Evolutionary conservation across 2,797 vertebrate genomes (phyloP).

Genomic region (Garrulus glandarius): DNA sequence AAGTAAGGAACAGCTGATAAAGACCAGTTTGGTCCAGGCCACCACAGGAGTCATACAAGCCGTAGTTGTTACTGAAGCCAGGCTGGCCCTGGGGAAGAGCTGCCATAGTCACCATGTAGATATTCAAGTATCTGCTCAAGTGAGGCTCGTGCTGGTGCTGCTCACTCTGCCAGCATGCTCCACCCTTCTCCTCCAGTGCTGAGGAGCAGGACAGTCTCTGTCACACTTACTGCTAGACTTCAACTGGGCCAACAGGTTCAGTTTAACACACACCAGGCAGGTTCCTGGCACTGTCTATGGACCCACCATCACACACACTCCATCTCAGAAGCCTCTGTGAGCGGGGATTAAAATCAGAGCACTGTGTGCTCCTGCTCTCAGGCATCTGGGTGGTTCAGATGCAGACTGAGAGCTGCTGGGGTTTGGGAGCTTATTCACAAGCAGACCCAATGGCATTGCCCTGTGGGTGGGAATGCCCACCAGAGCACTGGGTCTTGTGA

Average conservation of each 20-base stretch:
- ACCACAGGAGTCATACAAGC: neutral
- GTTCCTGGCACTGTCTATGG: neutral
- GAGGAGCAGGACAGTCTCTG: neutral
- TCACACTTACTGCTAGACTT: neutral
- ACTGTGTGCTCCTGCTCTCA: neutral
- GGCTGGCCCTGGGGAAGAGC: neutral
- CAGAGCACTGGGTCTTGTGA: neutral
- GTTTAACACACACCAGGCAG: neutral
- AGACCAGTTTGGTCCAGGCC: neutral
- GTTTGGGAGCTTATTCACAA: neutral
- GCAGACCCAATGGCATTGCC: neutral
- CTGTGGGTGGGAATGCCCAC: neutral
- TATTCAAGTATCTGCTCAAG: no score
- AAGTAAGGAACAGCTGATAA: neutral
- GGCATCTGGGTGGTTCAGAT: neutral
- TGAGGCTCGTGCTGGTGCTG: neutral
- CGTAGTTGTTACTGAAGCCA: rapidly evolving
- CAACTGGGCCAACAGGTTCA: neutral
- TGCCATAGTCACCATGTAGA: rapidly evolving
- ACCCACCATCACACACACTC: neutral
- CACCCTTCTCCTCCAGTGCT: neutral
- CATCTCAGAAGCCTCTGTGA: neutral
- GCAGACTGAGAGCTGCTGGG: neutral
- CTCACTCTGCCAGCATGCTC: neutral
- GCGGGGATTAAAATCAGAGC: neutral